These are phyloP conservation scores for Colius striatus DNA, from an alignment of 2,113 vertebrate species.

Conservation along the genomic window DNA sequence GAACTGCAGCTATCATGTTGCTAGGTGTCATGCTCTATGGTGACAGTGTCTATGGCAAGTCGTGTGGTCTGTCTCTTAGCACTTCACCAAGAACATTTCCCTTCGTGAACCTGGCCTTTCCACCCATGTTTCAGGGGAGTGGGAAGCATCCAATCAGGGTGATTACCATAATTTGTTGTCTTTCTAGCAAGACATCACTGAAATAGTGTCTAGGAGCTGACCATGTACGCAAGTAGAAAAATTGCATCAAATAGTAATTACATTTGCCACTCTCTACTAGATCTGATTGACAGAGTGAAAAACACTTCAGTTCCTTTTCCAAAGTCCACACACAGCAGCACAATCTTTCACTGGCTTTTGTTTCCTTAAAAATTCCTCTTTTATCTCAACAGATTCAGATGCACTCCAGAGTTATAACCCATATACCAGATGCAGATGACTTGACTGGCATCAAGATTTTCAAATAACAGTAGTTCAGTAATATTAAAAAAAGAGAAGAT, in stretches of 20 bases:
- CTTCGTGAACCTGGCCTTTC: background rate
- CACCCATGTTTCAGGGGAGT: background rate
- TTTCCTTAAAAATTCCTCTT: background rate
- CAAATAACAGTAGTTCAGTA: background rate
- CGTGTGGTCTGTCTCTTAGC: background rate
- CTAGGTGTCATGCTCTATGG: background rate
- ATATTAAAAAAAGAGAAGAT: background rate
- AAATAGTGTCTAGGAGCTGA: background rate
- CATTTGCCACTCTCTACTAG: background rate
- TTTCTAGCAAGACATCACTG: background rate
- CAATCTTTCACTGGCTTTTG: background rate
- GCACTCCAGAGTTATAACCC: background rate
- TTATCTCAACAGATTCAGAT: background rate
- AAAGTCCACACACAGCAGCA: background rate
- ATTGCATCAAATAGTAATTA: background rate
- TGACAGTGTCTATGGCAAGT: accelerated
- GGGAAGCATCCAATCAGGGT: background rate
- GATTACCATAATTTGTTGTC: background rate
- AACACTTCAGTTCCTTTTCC: background rate
- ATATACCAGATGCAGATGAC: background rate
- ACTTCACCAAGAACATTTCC: background rate
- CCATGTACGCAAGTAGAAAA: background rate
- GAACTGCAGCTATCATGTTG: background rate
- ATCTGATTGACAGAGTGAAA: background rate
- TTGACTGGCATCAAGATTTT: background rate